Evolutionary conservation across 2,797 vertebrate genomes (phyloP), one percentile per base, ranked within the genome.

Genomic region (Poecilia picta): DNA sequence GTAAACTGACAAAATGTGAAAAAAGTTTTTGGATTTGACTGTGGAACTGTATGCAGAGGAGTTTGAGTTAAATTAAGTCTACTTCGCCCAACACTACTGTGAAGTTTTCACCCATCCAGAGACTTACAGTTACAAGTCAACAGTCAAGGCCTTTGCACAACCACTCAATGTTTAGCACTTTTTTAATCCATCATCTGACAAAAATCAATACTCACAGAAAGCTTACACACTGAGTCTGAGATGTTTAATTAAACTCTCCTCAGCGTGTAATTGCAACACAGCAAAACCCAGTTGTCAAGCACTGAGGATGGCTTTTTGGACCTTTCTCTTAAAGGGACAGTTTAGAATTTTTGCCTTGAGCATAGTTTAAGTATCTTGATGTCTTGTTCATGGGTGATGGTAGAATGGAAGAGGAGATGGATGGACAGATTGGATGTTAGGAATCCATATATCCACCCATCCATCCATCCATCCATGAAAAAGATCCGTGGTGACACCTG

Each of bases 191-290:
- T 62, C 59, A 62, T 62, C 36, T 36, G 33, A 36, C 41, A 47
- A 62, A 57, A 62, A 31, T 62, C 59, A 62, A 62, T 62, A 33
- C 59, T 33, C 59, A 62, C 57, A 33, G 31, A 62, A 62, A 62
- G 59, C 59, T 62, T 70, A 33, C 31, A 33, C 28, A 33, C 31
- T 33, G 31, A 33, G 28, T 62, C 59, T 62, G 39, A 25, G 20
- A 43, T 70, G 66, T 39, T 70, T 70, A 70, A 70, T 39, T 43
- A 70, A 70, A 70, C 66, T 43, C 39, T 23, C 10, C 28, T 62
- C 59, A 43, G 66, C 10, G 28, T 62, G 59, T 62, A 62, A 62
- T 62, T 62, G 31, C 28, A 62, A 18, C 1, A 33, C 59, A 62
- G 31, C 15, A 31, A 62, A 62, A 62, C 28, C 16, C 13, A 62